These are phyloP conservation scores for Acanthosepion esculentum DNA, from an alignment of 2,888 invertebrate species.

Conservation along the genomic window DNA sequence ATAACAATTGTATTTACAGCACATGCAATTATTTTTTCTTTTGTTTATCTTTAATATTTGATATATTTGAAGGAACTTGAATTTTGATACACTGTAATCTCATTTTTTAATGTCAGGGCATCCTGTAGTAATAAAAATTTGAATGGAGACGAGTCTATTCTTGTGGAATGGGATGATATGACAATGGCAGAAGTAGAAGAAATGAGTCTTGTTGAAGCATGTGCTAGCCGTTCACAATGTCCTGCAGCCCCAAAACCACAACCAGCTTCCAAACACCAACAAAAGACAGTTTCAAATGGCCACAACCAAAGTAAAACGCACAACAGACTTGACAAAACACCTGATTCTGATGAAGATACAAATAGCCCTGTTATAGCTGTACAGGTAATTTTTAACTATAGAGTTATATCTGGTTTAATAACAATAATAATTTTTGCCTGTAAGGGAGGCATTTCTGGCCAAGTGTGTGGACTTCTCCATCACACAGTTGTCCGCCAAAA, in stretches of 20 bases:
- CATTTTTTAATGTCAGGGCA: background rate
- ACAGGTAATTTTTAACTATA: constrained; percentile 39
- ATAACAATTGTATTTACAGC: too few relatives aligned
- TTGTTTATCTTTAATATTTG: too few relatives aligned
- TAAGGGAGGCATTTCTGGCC: too few relatives aligned
- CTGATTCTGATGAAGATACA: background rate
- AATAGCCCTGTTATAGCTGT: constrained; percentile 53
- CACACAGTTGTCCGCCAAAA: too few relatives aligned
- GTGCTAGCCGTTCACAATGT: background rate
- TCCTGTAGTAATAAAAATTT: background rate
- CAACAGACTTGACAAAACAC: background rate
- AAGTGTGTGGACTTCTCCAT: too few relatives aligned
- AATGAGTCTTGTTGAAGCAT: constrained; percentile 17
- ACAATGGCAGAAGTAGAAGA: constrained; percentile 10
- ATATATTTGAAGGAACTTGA: background rate
- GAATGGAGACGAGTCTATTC: constrained; percentile 7
- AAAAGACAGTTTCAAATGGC: background rate
- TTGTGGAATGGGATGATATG: constrained; percentile 43
- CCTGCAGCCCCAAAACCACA: background rate
- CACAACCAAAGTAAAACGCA: background rate
- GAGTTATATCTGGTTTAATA: too few relatives aligned
- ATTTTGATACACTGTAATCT: background rate
- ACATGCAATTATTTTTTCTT: too few relatives aligned
- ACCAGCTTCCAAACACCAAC: background rate
- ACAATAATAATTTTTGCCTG: too few relatives aligned